Conservation (phyloP, 2,888 invertebrate genomes). For the Aphodius granarius region DNA sequence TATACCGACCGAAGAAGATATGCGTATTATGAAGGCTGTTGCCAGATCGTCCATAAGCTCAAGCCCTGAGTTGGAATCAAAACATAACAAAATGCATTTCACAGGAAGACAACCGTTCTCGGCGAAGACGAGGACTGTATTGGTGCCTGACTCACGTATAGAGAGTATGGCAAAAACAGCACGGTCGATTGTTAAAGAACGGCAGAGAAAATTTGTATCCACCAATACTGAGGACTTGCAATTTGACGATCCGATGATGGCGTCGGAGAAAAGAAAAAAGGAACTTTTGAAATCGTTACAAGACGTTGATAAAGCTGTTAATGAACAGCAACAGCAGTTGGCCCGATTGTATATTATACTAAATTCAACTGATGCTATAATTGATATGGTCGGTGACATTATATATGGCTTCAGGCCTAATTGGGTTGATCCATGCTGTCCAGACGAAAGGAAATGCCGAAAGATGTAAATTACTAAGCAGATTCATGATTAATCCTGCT, state of each 20-base stretch:
- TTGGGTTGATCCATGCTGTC: background rate
- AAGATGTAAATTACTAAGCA: no score
- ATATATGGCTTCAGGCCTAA: background rate
- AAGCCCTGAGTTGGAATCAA: background rate
- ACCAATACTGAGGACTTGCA: background rate
- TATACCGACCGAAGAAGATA: background rate
- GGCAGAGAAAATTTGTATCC: background rate
- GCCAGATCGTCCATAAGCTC: background rate
- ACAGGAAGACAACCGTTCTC: background rate
- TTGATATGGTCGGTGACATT: background rate
- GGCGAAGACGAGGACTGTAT: background rate
- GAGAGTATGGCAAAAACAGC: background rate
- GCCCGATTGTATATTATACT: background rate
- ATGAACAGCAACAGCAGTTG: background rate
- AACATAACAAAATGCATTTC: background rate
- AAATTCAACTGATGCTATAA: background rate
- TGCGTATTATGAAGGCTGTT: background rate
- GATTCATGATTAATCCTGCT: no score
- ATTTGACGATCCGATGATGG: background rate
- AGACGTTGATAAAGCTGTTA: background rate
- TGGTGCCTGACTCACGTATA: background rate
- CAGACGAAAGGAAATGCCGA: no score
- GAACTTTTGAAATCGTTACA: background rate
- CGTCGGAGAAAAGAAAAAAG: background rate
- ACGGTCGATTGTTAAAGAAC: background rate